phyloP scores from a whole-genome alignment of 2,888 invertebrate genomes.

The Harmothoe impar region DNA sequence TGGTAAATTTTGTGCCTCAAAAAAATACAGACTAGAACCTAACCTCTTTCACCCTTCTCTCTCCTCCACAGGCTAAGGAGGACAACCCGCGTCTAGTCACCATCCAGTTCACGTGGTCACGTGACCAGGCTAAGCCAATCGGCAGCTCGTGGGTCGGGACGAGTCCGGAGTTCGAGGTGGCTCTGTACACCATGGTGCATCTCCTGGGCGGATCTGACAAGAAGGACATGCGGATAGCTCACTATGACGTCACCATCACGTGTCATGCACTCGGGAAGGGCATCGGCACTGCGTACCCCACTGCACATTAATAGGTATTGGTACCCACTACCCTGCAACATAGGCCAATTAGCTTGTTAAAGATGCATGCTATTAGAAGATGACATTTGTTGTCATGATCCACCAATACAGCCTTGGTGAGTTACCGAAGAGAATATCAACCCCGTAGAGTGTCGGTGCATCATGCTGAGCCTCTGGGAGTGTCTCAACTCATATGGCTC shows the following conservation, averaged over 20 bases:
- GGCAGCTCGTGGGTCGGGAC: conserved; percentile 82
- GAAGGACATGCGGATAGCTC: conserved; percentile 76
- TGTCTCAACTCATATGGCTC: too few species aligned
- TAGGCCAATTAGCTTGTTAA: too few species aligned
- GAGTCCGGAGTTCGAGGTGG: conserved; percentile 84
- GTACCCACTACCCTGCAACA: too few species aligned
- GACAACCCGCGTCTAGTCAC: conserved; percentile 79
- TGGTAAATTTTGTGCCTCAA: too few species aligned
- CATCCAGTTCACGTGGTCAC: conserved; percentile 81
- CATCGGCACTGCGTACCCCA: conserved; percentile 76
- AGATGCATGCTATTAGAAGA: too few species aligned
- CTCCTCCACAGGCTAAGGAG: conserved; percentile 74
- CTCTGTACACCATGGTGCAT: conserved; percentile 80
- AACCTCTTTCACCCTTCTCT: not conserved
- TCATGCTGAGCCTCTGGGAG: too few species aligned
- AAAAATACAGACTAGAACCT: too few species aligned
- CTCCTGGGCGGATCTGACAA: conserved; percentile 74
- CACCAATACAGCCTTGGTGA: too few species aligned
- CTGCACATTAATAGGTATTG: conserved; percentile 64
- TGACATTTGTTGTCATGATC: too few species aligned
- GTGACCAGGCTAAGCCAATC: conserved; percentile 79
- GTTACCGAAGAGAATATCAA: too few species aligned
- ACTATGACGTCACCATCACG: conserved; percentile 80
- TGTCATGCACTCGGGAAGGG: conserved; percentile 75
- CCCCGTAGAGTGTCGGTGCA: too few species aligned